phyloP scores from a whole-genome alignment of 2,797 vertebrate genomes.

The Eremophila alpestris region DNA sequence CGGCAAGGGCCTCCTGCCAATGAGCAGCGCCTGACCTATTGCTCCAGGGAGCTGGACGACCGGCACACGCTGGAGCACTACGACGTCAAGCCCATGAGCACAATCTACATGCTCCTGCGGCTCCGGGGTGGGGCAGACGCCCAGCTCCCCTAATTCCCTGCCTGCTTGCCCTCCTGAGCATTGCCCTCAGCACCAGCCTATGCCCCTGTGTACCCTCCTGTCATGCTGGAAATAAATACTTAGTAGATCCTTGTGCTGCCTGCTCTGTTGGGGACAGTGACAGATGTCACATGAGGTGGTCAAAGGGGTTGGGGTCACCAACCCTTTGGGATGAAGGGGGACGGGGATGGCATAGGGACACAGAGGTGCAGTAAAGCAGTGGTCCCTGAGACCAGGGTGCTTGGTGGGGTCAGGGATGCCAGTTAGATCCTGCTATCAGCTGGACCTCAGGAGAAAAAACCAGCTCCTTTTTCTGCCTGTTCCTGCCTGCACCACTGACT shows the following conservation, averaged over 20 bases:
- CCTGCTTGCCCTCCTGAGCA: background rate
- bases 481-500: background rate
- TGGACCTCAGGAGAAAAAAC: background rate
- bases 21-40: background rate
- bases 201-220: background rate
- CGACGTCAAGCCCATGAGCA: background rate
- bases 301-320: background rate
- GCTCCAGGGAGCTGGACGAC: background rate
- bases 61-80: background rate
- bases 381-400: background rate
- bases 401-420: background rate
- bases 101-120: slow-evolving; percentile 2
- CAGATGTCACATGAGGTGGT: background rate
- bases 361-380: background rate
- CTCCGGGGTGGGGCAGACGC: background rate
- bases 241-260: background rate
- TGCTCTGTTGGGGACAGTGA: background rate
- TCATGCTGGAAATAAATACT: background rate
- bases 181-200: background rate
- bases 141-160: background rate
- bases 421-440: background rate
- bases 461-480: background rate
- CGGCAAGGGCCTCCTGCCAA: accelerated
- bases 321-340: background rate
- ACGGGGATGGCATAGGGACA: background rate